Base-by-base conservation (phyloP, 2,113 vertebrate genomes). In the Myanophis thanlyinensis region DNA sequence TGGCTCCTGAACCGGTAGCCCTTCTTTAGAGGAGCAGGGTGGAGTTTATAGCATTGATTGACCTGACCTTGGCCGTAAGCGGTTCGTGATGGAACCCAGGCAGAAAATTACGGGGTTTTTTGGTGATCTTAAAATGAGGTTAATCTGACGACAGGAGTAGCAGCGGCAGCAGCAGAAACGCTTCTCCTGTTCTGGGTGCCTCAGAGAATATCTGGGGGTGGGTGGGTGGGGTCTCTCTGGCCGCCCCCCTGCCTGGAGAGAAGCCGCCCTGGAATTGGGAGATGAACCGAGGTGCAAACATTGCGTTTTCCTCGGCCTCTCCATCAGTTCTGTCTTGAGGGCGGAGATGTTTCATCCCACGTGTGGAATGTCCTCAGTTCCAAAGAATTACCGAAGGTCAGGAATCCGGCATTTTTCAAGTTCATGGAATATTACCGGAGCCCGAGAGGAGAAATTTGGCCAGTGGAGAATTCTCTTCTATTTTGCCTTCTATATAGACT, bases 221-320 rank as follows among this genome's bases (percentile, higher is more conserved):
- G 54, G 23, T n/a, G n/a, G n/a, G n/a, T n/a, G n/a, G 12, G 49
- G 2, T 11, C 20, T 54, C 5, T 0, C 0, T 7, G 22, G 13
- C 67, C 15, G 2, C 40, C 67, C 0, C 15, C 15, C 67, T 80
- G 67, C 35, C 18, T 80, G n/a, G 6, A 40, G 15, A 80, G 73
- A 73, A 73, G n/a, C 13, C 5, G 0, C 13, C 7, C 1, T 0
- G 13, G 67, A 80, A 80, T 35, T 18, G n/a, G 62, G n/a, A 73
- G 13, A 35, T 15, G 13, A 35, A 35, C 13, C n/a, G 7, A 7
- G 2, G 67, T 40, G 12, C 15, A 35, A 2, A 73, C 0, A 2
- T 40, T 15, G 67, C 7, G 59, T 30, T n/a, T n/a, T 30, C 9
- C 10, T 62, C 12, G 9, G 27, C 27, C 56, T 30, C 56, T 56